Evolutionary conservation across 2,113 vertebrate species (phyloP), one percentile per base, ranked within the genome.

Genomic region (Epinephelus moara): DNA sequence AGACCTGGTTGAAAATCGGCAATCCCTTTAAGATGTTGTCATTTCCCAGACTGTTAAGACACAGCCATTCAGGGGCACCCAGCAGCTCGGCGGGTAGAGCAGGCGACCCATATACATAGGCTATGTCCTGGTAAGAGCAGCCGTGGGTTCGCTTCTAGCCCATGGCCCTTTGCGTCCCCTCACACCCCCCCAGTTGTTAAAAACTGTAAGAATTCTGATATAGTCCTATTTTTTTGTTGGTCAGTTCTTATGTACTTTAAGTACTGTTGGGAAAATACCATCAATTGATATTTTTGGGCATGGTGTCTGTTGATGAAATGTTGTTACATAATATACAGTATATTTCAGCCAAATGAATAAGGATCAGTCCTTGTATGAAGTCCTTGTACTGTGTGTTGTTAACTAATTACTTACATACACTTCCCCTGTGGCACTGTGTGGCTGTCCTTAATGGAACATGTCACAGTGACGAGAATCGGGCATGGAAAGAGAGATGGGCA

Each of bases 381-480:
- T 33, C 4, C 47, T 42, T 70, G 45, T 23, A 17, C 12, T 56
- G 19, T 23, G 12, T 49, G 2, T 55, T 78, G 30, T 70, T 73
- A 25, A 15, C 55, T 14, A 53, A 80, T 77, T 42, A 15, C 23
- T 30, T 17, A 25, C 11, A 57, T 49, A 74, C 37, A 73, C 45
- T 47, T 37, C n/a, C 15, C 74, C 47, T n/a, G 15, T 75, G 60
- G 15, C 23, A 25, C 52, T 27, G 45, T 52, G 18, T 81, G 60
- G 17, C 21, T 6, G 3, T 52, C 23, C 4, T 13, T 66, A 45
- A 75, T 78, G 57, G 42, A 64, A 75, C 47, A 71, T 71, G 30
- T 81, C 85, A 78, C 25, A 21, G 33, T 88, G 78, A 84, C 67
- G 64, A 69, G 61, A 74, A 27, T 37, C 47, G 15, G 45, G 23